A percentile compares a stretch with the other conserved stretches of the same genome.
phyloP scores from a whole-genome alignment of 1,140 invertebrate species.

The Grapholita molesta region DNA sequence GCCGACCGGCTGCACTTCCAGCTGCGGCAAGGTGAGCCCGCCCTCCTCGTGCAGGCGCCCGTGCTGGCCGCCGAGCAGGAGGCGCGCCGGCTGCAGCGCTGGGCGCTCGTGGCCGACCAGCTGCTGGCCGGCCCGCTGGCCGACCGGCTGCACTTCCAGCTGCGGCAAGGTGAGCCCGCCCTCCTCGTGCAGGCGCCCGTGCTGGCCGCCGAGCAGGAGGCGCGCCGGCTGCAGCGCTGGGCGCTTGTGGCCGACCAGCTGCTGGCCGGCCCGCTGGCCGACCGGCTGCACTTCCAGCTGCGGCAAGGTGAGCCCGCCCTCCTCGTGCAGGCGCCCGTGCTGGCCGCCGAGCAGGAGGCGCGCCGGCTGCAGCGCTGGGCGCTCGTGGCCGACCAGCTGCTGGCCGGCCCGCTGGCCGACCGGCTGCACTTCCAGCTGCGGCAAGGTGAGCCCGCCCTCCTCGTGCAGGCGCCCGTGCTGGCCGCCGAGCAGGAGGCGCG shows the following conservation, averaged over 20 bases:
- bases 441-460: no score
- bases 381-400: no score
- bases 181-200: conserved; percentile 89
- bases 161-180: conserved; percentile 94
- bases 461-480: no score
- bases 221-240: conserved; percentile 91
- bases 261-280: conserved; percentile 89
- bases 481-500: no score
- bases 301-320: conserved; percentile 89
- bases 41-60: conserved; percentile 96
- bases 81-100: conserved; percentile 94
- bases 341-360: no score
- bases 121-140: conserved; percentile 88
- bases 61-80: conserved; percentile 95
- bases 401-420: no score
- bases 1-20: conserved; percentile 92
- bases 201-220: conserved; percentile 88
- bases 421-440: no score
- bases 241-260: conserved; percentile 94
- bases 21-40: conserved; percentile 86
- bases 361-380: no score
- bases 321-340: no score
- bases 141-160: conserved; percentile 96
- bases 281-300: conserved; percentile 93
- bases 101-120: conserved; percentile 94